phyloP scores from a whole-genome alignment of 37 sponge, comb jelly and placozoan species.

The Diacarnus erythraeanus region DNA sequence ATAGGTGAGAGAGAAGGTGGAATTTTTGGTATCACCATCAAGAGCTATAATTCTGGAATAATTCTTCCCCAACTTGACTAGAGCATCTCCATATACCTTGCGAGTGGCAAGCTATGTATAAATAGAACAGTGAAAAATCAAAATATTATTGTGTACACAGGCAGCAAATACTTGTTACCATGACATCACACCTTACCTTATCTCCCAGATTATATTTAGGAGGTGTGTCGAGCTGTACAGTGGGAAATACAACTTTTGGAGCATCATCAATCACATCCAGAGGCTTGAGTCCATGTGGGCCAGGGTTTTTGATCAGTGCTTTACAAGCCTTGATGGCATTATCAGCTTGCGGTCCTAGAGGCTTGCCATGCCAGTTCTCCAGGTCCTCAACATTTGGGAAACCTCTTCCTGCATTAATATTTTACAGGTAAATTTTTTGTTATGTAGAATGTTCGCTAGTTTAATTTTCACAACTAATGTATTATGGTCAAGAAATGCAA shows the following conservation, averaged over 20 bases:
- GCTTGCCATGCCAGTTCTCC: conserved; percentile 91
- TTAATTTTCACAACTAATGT: too few species aligned
- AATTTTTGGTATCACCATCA: conserved; percentile 99
- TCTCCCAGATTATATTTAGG: conserved; percentile 92
- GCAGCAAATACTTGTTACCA: background rate
- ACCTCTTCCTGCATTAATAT: conserved; percentile 71
- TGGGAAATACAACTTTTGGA: conserved; percentile 52
- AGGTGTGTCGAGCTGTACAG: conserved; percentile 60
- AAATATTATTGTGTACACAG: background rate
- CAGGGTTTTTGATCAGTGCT: conserved; percentile 64
- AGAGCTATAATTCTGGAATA: conserved; percentile 68
- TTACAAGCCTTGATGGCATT: conserved; percentile 66
- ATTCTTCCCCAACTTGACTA: conserved; percentile 88
- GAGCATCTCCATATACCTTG: conserved; percentile 88
- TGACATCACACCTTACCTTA: conserved; percentile 46
- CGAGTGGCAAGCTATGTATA: conserved; percentile 79
- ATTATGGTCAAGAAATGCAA: too few species aligned
- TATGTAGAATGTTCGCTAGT: too few species aligned
- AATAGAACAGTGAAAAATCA: background rate
- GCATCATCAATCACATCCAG: conserved; percentile 77
- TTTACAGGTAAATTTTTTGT: too few species aligned
- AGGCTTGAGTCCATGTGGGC: conserved; percentile 60
- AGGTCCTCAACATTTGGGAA: conserved; percentile 74
- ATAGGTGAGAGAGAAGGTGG: conserved; percentile 96
- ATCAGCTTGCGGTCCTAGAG: conserved; percentile 73